Conservation (phyloP, 64 coral and sea anemone genomes). For the Actinia tenebrosa region DNA sequence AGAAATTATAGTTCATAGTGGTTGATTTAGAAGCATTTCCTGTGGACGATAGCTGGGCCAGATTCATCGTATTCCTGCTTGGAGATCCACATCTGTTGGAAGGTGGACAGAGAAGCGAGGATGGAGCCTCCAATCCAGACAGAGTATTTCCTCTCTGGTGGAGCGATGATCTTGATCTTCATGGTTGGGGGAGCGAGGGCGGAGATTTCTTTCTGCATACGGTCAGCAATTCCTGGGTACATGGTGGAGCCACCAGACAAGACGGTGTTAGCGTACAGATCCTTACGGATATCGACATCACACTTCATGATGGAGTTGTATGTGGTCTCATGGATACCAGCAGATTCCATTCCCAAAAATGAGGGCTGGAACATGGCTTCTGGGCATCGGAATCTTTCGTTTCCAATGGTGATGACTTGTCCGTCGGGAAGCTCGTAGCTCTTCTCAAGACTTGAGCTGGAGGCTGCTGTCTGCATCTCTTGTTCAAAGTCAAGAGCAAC, state of each 20-base stretch:
- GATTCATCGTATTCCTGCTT: conserved; percentile 63
- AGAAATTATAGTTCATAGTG: neutral
- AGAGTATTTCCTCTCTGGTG: conserved; percentile 64
- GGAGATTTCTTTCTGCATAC: conserved; percentile 77
- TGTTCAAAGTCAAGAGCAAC: conserved; percentile 59
- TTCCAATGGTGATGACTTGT: conserved; percentile 61
- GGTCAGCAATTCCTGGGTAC: conserved; percentile 61
- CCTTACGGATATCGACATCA: conserved; percentile 67
- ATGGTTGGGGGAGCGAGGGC: conserved; percentile 51
- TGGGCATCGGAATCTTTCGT: conserved; percentile 51
- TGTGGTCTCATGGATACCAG: conserved; percentile 57
- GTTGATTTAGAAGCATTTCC: conserved; percentile 51
- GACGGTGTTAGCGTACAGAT: conserved; percentile 64
- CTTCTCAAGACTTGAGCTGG: conserved; percentile 63
- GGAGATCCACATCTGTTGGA: conserved; percentile 76
- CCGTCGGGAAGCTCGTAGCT: conserved; percentile 66
- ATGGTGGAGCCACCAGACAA: conserved; percentile 61
- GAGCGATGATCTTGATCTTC: conserved; percentile 68
- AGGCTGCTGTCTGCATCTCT: conserved; percentile 31
- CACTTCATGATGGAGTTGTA: conserved; percentile 77
- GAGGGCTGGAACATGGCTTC: conserved; percentile 60
- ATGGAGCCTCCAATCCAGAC: conserved; percentile 66
- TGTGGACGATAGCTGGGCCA: conserved; percentile 52
- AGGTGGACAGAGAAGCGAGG: conserved; percentile 60
- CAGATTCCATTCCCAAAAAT: conserved; percentile 66